phyloP scores from a whole-genome alignment of 2,113 vertebrate species.

The Tringa solitaria region DNA sequence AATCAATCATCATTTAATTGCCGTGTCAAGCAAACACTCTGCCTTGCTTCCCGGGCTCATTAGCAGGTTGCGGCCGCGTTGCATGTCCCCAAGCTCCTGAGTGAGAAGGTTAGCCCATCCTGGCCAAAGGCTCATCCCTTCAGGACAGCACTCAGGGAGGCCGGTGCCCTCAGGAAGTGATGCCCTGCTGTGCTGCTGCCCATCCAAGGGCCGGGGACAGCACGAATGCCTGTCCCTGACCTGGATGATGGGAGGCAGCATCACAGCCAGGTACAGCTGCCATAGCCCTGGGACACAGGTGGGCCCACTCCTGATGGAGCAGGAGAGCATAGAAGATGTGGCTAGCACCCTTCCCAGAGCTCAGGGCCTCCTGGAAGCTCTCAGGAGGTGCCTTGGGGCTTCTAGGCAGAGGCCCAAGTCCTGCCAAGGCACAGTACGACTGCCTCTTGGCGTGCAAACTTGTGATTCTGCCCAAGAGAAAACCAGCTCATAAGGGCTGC shows the following conservation, averaged over 20 bases:
- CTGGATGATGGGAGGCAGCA: background rate
- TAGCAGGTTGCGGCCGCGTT: background rate
- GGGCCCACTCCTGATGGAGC: background rate
- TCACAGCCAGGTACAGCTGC: background rate
- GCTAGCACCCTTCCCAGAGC: background rate
- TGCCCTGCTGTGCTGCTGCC: background rate
- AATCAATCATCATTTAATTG: conserved; percentile 60
- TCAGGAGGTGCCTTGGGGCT: background rate
- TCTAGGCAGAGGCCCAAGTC: background rate
- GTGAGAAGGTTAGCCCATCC: background rate
- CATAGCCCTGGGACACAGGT: background rate
- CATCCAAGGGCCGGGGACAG: background rate
- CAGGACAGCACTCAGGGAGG: background rate
- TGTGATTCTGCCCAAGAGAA: background rate
- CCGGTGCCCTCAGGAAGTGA: fast-evolving
- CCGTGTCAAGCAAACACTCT: conserved; percentile 44
- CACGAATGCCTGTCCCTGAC: background rate
- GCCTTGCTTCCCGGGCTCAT: background rate
- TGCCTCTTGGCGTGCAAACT: background rate
- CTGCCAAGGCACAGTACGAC: background rate
- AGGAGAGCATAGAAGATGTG: background rate
- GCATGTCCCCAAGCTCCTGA: background rate
- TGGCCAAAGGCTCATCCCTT: background rate
- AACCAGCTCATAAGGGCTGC: background rate
- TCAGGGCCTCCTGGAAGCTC: background rate